A percentile compares a stretch with the other conserved stretches of the same genome.
phyloP scores from a whole-genome alignment of 1,140 invertebrate genomes.

The Drosophila nigrodunni region DNA sequence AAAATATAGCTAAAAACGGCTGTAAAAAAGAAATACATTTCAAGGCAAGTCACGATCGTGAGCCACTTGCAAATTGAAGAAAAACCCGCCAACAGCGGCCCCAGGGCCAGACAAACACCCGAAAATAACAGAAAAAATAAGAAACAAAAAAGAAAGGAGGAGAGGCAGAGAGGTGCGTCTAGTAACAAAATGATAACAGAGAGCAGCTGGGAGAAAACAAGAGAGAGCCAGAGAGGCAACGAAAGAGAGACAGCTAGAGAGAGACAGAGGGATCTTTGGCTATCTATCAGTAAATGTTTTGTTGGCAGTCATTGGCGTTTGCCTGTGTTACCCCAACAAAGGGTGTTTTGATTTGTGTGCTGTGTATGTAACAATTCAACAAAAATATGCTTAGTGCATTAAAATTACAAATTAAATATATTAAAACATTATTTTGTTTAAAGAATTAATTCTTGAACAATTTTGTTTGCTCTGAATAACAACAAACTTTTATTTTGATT shows the following conservation, averaged over 20 bases:
- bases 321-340: neutral
- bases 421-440: too few relatives aligned
- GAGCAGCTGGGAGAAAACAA: constrained; percentile 12
- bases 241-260: constrained; percentile 16
- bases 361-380: neutral
- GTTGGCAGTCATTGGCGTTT: constrained; percentile 21
- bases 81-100: constrained; percentile 46
- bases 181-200: constrained; percentile 36
- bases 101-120: constrained; percentile 31
- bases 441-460: too few relatives aligned
- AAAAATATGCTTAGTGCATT: neutral
- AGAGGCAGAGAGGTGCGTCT: constrained; percentile 1
- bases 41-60: constrained; percentile 76
- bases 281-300: constrained; percentile 42
- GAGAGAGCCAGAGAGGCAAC: constrained; percentile 16
- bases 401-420: too few relatives aligned
- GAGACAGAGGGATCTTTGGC: constrained; percentile 13
- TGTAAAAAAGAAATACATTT: constrained; percentile 49
- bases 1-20: constrained; percentile 12
- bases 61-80: constrained; percentile 73
- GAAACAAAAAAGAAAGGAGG: constrained; percentile 10
- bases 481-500: too few relatives aligned
- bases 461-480: too few relatives aligned
- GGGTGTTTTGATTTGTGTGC: neutral
- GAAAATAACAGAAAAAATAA: neutral